phyloP scores from a whole-genome alignment of 2,797 vertebrate species.

The Linurgus olivaceus region DNA sequence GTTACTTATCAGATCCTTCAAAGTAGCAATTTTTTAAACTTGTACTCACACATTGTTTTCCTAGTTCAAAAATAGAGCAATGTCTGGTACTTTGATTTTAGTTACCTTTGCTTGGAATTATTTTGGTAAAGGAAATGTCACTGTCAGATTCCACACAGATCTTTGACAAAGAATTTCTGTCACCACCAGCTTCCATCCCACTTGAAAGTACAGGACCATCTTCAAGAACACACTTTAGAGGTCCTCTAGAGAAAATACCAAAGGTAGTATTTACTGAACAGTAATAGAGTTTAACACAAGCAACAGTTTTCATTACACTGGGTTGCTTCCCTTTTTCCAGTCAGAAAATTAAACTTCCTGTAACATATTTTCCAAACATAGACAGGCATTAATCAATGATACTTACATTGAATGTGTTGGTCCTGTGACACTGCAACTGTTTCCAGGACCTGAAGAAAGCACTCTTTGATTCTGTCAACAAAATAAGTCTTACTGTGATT shows the following conservation, averaged over 20 bases:
- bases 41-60: background rate
- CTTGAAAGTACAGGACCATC: background rate
- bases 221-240: constrained; percentile 7
- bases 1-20: background rate
- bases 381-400: background rate
- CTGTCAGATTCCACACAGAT: background rate
- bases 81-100: background rate
- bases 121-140: background rate
- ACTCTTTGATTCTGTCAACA: constrained; percentile 54
- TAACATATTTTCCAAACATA: background rate
- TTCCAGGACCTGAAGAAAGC: background rate
- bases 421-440: background rate
- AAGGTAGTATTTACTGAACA: background rate
- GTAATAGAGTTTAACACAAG: background rate
- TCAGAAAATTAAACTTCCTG: background rate
- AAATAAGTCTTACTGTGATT: background rate
- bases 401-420: constrained; percentile 58
- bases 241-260: constrained; percentile 34
- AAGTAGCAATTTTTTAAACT: background rate
- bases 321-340: background rate
- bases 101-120: constrained; percentile 41
- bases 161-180: background rate
- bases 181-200: background rate
- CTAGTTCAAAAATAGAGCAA: background rate
- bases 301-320: background rate